Evolutionary conservation across 92 coral and sea anemone species (phyloP).

Genomic region (Bergia puertoricense): DNA sequence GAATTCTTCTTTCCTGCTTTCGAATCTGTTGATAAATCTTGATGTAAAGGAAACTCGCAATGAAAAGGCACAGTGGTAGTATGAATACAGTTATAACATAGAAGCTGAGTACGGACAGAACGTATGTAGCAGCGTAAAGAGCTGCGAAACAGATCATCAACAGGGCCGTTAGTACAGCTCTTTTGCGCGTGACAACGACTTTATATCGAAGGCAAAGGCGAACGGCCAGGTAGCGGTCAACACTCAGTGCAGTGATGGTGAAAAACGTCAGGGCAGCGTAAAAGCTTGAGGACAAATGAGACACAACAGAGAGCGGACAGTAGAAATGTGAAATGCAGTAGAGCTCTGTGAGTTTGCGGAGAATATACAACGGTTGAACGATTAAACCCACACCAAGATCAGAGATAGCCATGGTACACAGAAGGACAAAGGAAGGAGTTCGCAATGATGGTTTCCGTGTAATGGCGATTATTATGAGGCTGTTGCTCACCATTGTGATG

Average conservation of each 20-base stretch:
- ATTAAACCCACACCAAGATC: slow-evolving; percentile 24
- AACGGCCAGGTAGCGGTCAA: slow-evolving; percentile 25
- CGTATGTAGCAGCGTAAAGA: slow-evolving; percentile 3
- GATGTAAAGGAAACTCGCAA: not conserved
- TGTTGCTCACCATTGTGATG: slow-evolving; percentile 8
- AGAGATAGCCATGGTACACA: slow-evolving; percentile 19
- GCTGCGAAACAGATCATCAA: slow-evolving; percentile 4
- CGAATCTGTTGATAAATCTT: slow-evolving; percentile 31
- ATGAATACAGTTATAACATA: slow-evolving; percentile 5
- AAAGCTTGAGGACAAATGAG: slow-evolving; percentile 25
- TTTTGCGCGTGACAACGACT: not conserved
- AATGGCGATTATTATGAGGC: slow-evolving; percentile 11
- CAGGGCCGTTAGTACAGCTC: slow-evolving; percentile 1
- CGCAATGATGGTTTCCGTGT: slow-evolving; percentile 13
- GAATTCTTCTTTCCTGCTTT: not conserved
- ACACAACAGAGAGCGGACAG: slow-evolving; percentile 6
- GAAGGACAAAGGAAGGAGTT: slow-evolving; percentile 3
- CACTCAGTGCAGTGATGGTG: slow-evolving; percentile 23
- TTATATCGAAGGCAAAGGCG: not conserved
- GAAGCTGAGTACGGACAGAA: slow-evolving; percentile 14
- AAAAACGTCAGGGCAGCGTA: slow-evolving; percentile 12
- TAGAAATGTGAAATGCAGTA: slow-evolving; percentile 2
- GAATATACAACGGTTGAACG: slow-evolving; percentile 28
- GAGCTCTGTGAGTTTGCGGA: slow-evolving; percentile 19
- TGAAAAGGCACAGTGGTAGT: slow-evolving; percentile 7